These are phyloP conservation scores for Pomatorhinus ruficollis DNA, from an alignment of 2,113 vertebrate species.

Conservation along the genomic window DNA sequence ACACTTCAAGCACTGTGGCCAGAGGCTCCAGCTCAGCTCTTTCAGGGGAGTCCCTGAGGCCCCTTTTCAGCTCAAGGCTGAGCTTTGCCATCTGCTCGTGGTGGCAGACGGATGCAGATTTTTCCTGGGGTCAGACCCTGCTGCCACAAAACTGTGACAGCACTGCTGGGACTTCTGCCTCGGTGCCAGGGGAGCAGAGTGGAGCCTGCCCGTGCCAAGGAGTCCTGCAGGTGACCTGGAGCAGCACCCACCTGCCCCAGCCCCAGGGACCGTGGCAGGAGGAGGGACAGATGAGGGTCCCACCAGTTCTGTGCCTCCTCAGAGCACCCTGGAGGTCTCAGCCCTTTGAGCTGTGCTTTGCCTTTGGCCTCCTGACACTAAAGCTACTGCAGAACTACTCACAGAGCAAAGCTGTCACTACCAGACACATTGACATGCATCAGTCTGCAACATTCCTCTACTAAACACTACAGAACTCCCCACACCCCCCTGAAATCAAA, in stretches of 20 bases:
- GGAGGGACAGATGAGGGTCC: not conserved
- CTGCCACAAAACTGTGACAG: not conserved
- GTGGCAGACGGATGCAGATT: not conserved
- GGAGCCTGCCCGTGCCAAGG: rapidly evolving
- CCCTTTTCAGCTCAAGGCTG: not conserved
- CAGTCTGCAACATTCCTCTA: not conserved
- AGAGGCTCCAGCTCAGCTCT: not conserved
- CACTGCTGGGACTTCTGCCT: not conserved
- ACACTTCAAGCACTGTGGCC: not conserved
- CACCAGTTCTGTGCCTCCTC: not conserved
- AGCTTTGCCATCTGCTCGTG: not conserved
- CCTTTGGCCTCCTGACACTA: not conserved
- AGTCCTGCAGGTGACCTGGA: not conserved
- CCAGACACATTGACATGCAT: constrained; percentile 9
- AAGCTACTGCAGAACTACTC: constrained; percentile 33
- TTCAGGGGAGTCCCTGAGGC: not conserved
- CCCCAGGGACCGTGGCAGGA: not conserved
- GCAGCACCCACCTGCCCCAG: not conserved
- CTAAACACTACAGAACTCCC: not conserved
- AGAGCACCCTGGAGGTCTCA: not conserved
- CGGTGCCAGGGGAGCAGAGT: not conserved
- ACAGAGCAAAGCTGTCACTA: constrained; percentile 22
- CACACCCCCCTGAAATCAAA: not conserved
- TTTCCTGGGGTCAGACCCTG: not conserved
- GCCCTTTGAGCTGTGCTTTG: not conserved